Base-by-base conservation (phyloP, 2,888 invertebrate species). In the Anagyrus pseudococci region DNA sequence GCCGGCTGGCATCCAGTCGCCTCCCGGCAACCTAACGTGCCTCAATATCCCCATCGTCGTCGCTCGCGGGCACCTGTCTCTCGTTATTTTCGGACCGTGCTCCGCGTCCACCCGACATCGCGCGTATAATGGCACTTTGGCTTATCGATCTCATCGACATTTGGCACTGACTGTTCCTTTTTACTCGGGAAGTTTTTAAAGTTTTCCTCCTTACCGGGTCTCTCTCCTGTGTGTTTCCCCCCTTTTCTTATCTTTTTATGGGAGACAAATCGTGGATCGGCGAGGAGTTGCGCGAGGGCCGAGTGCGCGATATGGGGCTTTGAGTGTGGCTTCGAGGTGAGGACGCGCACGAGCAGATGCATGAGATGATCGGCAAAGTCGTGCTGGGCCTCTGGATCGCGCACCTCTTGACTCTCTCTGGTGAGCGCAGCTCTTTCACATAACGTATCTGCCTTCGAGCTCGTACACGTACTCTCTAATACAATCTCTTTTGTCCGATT, bases 361-460 rank as follows among this genome's bases (percentile, higher is more conserved):
- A 73, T 76, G 79, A 75, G 75, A 80, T 80, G 80, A 75, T 76
- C 69, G 62, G 73, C 73, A 77, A 77, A 76, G 60, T 75, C 66
- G 58, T 76, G 37, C 67, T 77, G 52, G 68, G 73, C 66, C 70
- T 77, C 69, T 79, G 75, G 73, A 75, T 78, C 70, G 69, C 77
- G 70, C 74, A 72, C 68, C 77, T 78, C 73, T 73, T 74, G 70
- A 69, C 71, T 67, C 66, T 73, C 20, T 59, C 74, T 68, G 80
- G 80, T 79, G 69, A 54, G 76, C 13, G 2, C 17, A 19, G 17
- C 17, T 17, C 13, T 25, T 23, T n/a, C n/a, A n/a, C n/a, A n/a
- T n/a, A n/a, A n/a, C n/a, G n/a, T n/a, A n/a, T n/a, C n/a, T n/a
- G n/a, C n/a, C n/a, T n/a, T n/a, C n/a, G n/a, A n/a, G n/a, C n/a